Evolutionary conservation across 92 coral and sea anemone genomes (phyloP).

Genomic region (Muricea muricata): DNA sequence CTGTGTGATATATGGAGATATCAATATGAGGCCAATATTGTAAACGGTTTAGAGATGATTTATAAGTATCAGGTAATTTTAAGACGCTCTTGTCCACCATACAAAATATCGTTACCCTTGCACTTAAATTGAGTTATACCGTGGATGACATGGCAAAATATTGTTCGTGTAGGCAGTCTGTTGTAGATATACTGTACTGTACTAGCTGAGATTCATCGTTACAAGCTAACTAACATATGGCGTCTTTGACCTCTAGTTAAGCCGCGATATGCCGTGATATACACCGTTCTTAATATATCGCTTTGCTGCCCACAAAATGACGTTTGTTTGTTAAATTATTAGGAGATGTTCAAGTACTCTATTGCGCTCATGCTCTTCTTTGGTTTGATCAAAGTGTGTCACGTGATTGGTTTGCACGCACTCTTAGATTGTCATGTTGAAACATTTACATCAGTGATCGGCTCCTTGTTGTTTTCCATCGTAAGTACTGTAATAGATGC

Average conservation of each 20-base stretch:
- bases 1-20: not conserved
- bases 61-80: conserved; percentile 24
- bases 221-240: no score
- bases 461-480: conserved; percentile 10
- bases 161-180: no score
- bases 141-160: no score
- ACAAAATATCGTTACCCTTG: not conserved
- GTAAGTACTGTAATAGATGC: not conserved
- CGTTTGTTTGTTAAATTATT: not conserved
- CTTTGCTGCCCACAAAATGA: not conserved
- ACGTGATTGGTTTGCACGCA: conserved; percentile 2
- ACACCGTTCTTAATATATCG: no score
- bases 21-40: conserved; percentile 10
- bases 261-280: no score
- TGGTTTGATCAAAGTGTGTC: conserved; percentile 14
- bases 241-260: no score
- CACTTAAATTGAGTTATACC: no score
- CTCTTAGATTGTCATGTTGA: not conserved
- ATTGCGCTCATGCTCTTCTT: conserved; percentile 15
- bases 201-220: no score
- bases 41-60: not conserved
- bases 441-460: not conserved
- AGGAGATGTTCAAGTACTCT: conserved; percentile 17
- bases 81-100: not conserved
- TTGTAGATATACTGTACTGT: no score